phyloP scores from a whole-genome alignment of 2,797 vertebrate species.

The Sciaenops ocellatus region DNA sequence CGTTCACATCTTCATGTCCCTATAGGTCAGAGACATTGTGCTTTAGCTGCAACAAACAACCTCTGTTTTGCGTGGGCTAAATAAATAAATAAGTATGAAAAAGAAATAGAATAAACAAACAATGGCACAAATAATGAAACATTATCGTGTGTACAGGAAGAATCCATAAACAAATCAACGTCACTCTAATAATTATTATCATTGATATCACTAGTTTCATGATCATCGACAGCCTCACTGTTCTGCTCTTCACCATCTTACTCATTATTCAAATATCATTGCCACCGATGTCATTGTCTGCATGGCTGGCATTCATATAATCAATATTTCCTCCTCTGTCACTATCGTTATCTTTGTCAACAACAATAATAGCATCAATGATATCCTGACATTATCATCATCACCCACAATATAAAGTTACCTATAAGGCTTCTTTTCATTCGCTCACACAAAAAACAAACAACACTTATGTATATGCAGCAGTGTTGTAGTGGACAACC shows the following conservation, averaged over 20 bases:
- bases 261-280: background rate
- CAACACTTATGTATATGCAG: background rate
- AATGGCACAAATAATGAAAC: background rate
- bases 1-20: background rate
- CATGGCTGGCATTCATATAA: background rate
- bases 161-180: background rate
- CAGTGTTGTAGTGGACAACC: background rate
- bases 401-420: background rate
- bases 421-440: background rate
- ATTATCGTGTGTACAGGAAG: background rate
- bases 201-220: background rate
- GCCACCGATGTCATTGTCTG: background rate
- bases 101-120: background rate
- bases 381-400: background rate
- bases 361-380: background rate
- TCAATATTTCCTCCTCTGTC: background rate
- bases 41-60: background rate
- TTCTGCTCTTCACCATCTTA: background rate
- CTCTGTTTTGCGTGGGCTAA: background rate
- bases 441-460: background rate
- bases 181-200: background rate
- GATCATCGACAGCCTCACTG: background rate
- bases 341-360: background rate
- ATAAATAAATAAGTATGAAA: background rate
- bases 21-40: background rate